Percentiles rank a stretch among this genome's conserved stretches.
Conservation (phyloP, 2,113 vertebrate genomes). For the Sinocyclocheilus rhinocerous region DNA sequence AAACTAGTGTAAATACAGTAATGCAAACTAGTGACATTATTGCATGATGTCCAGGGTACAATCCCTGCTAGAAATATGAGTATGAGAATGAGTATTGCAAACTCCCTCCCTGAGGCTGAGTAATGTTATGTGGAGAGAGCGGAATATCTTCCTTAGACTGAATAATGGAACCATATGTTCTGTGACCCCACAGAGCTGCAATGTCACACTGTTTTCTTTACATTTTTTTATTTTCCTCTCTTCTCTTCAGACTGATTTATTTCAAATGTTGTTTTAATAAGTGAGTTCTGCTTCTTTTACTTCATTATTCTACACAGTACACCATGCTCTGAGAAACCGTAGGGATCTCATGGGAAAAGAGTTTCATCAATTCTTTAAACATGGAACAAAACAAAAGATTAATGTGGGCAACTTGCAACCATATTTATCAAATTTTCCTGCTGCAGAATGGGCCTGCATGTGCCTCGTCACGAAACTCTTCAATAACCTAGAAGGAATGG, state of each 20-base stretch:
- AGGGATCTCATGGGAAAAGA: conserved; percentile 44
- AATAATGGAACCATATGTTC: conserved; percentile 56
- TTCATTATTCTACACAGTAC: conserved; percentile 53
- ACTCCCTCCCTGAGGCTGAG: neutral
- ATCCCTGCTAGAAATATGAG: neutral
- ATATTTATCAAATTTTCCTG: conserved; percentile 40
- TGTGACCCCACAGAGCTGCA: conserved; percentile 54
- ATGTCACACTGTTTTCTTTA: conserved; percentile 33
- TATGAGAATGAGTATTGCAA: neutral
- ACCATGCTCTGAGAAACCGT: conserved; percentile 45
- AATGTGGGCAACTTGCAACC: conserved; percentile 38
- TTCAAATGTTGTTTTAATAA: conserved; percentile 59
- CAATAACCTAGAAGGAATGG: neutral
- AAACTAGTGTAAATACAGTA: neutral
- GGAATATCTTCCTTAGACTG: conserved; percentile 48
- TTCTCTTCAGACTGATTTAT: conserved; percentile 59
- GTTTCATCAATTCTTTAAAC: conserved; percentile 59
- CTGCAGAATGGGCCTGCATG: neutral
- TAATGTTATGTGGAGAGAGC: conserved; percentile 13
- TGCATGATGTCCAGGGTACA: neutral
- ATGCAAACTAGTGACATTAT: neutral
- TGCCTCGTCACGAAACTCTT: neutral
- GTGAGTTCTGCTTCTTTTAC: conserved; percentile 51
- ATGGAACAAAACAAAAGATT: conserved; percentile 52
- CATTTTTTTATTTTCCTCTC: neutral